phyloP scores from a whole-genome alignment of 2,797 vertebrate genomes.

The Dallia pectoralis region DNA sequence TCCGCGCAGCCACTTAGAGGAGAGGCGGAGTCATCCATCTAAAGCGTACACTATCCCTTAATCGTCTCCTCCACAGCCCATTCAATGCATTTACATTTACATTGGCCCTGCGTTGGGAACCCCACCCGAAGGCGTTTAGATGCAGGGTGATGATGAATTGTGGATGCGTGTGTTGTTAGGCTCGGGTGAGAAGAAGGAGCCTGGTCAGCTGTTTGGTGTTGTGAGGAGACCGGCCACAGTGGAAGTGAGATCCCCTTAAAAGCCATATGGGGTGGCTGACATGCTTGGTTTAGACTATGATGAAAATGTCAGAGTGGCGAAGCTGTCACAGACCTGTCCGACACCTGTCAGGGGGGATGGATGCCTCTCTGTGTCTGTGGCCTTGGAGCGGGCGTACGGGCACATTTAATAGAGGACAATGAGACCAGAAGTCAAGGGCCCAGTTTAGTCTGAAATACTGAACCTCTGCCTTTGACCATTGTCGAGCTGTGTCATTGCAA shows the following conservation, averaged over 20 bases:
- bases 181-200: slow-evolving; percentile 13
- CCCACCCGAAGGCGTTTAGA: slow-evolving; percentile 64
- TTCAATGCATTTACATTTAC: slow-evolving; percentile 74
- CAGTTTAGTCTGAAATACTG: neutral
- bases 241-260: neutral
- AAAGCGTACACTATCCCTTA: slow-evolving; percentile 32
- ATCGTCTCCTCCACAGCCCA: slow-evolving; percentile 46
- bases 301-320: slow-evolving; percentile 55
- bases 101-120: slow-evolving; percentile 49
- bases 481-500: neutral
- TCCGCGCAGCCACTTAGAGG: slow-evolving; percentile 1
- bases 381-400: neutral
- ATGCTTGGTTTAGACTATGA: slow-evolving; percentile 33
- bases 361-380: slow-evolving; percentile 28
- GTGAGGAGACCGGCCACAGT: neutral
- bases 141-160: slow-evolving; percentile 64
- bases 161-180: neutral
- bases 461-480: neutral
- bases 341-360: slow-evolving; percentile 57
- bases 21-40: slow-evolving; percentile 34
- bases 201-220: slow-evolving; percentile 53
- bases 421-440: neutral
- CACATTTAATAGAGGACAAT: neutral
- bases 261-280: slow-evolving; percentile 2
- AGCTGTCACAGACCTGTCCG: slow-evolving; percentile 55